Percentiles rank a stretch among this genome's conserved stretches.
phyloP scores from a whole-genome alignment of 2,113 vertebrate genomes.

The Noturus placidus region DNA sequence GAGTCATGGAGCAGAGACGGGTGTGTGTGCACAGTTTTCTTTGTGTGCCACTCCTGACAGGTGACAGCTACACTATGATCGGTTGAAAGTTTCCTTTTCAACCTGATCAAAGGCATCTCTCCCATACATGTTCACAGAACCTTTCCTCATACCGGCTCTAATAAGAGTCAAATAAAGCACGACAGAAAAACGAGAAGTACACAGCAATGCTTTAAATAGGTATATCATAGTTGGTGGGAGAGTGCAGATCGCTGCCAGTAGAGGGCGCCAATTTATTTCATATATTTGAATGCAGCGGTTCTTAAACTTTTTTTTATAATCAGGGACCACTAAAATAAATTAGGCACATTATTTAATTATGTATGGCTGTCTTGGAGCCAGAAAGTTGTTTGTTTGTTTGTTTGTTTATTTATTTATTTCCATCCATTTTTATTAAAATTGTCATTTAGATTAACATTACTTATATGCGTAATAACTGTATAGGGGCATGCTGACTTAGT shows the following conservation, averaged over 20 bases:
- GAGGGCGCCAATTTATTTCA: not conserved
- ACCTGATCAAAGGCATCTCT: conserved; percentile 24
- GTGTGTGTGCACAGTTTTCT: conserved; percentile 16
- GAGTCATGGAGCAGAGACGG: not conserved
- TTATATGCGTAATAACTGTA: not conserved
- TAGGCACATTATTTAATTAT: not conserved
- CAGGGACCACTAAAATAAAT: not conserved
- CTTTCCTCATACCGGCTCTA: not conserved
- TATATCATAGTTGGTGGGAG: not conserved
- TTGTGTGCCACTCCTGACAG: conserved; percentile 21
- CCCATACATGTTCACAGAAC: conserved; percentile 22
- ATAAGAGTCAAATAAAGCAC: conserved; percentile 29
- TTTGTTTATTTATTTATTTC: not conserved
- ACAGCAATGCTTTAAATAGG: not conserved
- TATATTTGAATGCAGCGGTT: not conserved
- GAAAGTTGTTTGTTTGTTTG: not conserved
- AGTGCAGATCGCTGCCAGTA: conserved; percentile 3
- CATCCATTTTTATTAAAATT: not conserved
- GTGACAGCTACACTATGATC: conserved; percentile 28
- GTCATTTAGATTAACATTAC: not conserved
- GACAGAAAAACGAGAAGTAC: not conserved
- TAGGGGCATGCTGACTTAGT: no score
- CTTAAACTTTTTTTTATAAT: not conserved
- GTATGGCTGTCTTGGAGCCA: not conserved
- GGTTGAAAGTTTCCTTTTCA: conserved; percentile 41